These are phyloP conservation scores for Sorex maritimensis DNA, from an alignment of 2,797 vertebrate genomes.

Conservation along the genomic window DNA sequence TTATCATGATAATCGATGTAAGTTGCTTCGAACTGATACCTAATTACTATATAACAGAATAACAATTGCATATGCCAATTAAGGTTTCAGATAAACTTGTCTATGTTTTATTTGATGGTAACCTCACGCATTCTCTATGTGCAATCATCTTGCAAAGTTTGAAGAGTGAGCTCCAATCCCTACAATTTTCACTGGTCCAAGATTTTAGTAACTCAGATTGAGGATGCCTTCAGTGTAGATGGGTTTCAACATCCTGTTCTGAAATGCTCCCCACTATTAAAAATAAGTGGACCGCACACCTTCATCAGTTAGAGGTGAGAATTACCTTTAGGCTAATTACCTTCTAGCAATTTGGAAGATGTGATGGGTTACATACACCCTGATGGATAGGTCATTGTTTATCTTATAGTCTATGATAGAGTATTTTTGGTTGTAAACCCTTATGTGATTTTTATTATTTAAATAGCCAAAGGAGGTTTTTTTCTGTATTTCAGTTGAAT, in stretches of 20 bases:
- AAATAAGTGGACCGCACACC: constrained; percentile 32
- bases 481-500: constrained; percentile 30
- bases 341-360: constrained; percentile 59
- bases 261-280: constrained; percentile 45
- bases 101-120: constrained; percentile 58
- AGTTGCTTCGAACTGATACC: background rate
- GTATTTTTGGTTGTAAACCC: constrained; percentile 35
- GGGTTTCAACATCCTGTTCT: constrained; percentile 19
- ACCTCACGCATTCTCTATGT: background rate
- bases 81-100: constrained; percentile 48
- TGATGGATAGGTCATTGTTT: constrained; percentile 46
- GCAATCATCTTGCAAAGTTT: constrained; percentile 29
- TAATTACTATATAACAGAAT: constrained; percentile 49
- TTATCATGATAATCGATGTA: constrained; percentile 35
- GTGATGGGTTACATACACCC: background rate
- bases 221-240: background rate
- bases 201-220: constrained; percentile 48
- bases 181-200: constrained; percentile 33
- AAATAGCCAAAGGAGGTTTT: constrained; percentile 10
- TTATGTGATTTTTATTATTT: constrained; percentile 51
- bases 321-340: constrained; percentile 33
- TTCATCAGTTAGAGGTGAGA: background rate
- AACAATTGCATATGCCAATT: constrained; percentile 46
- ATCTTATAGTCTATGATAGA: background rate
- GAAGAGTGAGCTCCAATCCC: constrained; percentile 19